These are phyloP conservation scores for Barbus barbus DNA, from an alignment of 2,113 vertebrate genomes.

Conservation along the genomic window DNA sequence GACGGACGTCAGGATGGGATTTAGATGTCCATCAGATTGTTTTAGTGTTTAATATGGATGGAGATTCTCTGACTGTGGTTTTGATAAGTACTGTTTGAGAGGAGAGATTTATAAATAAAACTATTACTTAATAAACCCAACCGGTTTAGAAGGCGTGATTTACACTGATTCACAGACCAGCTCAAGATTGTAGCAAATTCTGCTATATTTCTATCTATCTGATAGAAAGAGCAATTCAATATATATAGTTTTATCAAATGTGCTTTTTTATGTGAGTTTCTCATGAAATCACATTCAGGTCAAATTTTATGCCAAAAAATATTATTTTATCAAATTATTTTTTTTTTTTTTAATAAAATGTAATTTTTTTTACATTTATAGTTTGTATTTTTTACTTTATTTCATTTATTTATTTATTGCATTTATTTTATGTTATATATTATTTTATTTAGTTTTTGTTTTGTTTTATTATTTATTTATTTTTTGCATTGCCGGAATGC, in stretches of 20 bases:
- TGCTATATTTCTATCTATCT: too few relatives aligned
- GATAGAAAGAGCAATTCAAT: not conserved
- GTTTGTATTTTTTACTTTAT: too few relatives aligned
- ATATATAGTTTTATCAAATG: not conserved
- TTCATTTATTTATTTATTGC: too few relatives aligned
- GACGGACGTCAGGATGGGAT: not conserved
- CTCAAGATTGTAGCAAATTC: too few relatives aligned
- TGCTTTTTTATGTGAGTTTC: too few relatives aligned
- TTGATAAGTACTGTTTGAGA: constrained; percentile 29
- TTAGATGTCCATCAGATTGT: not conserved
- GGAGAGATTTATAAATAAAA: constrained; percentile 45
- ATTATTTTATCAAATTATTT: too few relatives aligned
- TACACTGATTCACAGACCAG: constrained; percentile 11
- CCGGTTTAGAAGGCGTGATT: not conserved
- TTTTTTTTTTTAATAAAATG: too few relatives aligned
- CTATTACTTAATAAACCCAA: constrained; percentile 6
- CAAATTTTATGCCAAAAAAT: not conserved
- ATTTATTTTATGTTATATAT: not conserved
- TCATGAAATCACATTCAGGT: not conserved
- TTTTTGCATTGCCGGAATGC: not conserved
- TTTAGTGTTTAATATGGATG: not conserved
- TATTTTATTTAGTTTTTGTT: not conserved
- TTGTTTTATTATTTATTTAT: not conserved
- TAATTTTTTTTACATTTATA: too few relatives aligned
- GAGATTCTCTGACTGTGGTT: not conserved